These are phyloP conservation scores for Nymphalis polychloros DNA, from an alignment of 2,888 invertebrate genomes.

Conservation along the genomic window DNA sequence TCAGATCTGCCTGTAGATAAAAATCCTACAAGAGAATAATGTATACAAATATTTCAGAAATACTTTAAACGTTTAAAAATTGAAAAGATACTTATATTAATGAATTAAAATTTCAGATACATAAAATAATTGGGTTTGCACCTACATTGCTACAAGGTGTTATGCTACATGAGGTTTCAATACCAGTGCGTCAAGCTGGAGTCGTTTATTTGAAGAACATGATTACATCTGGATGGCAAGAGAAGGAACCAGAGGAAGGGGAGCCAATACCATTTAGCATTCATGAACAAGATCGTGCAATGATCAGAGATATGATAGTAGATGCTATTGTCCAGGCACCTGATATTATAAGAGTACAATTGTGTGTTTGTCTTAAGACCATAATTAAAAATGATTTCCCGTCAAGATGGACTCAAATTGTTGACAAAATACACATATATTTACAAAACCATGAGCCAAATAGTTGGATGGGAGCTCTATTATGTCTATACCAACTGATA, in stretches of 20 bases:
- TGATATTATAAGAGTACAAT: conserved; percentile 93
- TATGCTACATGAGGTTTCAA: conserved; percentile 93
- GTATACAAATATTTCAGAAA: conserved; percentile 6
- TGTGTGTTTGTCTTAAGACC: conserved; percentile 94
- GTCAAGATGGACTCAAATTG: conserved; percentile 95
- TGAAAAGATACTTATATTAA: background rate
- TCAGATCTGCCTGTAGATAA: background rate
- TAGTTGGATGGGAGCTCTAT: conserved; percentile 94
- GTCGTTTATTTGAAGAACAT: conserved; percentile 98
- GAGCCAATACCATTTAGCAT: conserved; percentile 91
- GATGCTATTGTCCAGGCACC: conserved; percentile 97
- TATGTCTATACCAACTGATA: conserved; percentile 95
- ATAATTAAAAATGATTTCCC: conserved; percentile 99
- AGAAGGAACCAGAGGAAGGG: conserved; percentile 87
- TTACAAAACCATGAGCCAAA: conserved; percentile 94
- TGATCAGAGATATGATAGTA: conserved; percentile 96
- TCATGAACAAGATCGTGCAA: conserved; percentile 97
- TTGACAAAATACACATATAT: conserved; percentile 96
- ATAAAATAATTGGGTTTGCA: conserved; percentile 95
- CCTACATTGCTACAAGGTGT: conserved; percentile 96
- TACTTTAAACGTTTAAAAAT: too few species aligned
- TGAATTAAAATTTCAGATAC: conserved; percentile 59
- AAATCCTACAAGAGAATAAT: too few species aligned
- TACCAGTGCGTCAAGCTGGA: conserved; percentile 97
- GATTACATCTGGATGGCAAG: conserved; percentile 93